Evolutionary conservation across 2,797 vertebrate genomes (phyloP).

Genomic region (Tenualosa thibaudeaui): DNA sequence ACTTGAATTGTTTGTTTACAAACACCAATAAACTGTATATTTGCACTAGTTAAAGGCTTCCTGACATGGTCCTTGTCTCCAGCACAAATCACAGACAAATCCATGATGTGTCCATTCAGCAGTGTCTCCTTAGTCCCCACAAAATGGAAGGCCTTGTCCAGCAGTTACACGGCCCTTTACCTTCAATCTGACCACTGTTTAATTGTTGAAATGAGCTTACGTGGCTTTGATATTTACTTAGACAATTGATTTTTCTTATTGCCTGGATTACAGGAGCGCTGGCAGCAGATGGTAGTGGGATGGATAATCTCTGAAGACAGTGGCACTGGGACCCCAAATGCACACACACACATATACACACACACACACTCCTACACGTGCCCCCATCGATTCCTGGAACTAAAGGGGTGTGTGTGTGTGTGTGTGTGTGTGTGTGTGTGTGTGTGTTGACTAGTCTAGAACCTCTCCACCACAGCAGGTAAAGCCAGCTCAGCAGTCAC

Average conservation of each 20-base stretch:
- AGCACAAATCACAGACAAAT: conserved; percentile 24
- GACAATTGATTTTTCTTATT: conserved; percentile 75
- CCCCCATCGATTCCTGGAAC: background rate
- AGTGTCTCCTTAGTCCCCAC: conserved; percentile 22
- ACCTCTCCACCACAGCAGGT: background rate
- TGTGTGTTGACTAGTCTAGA: background rate
- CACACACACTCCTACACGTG: background rate
- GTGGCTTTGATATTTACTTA: conserved; percentile 68
- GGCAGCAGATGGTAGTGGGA: conserved; percentile 80
- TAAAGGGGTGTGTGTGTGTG: background rate
- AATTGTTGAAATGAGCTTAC: conserved; percentile 61
- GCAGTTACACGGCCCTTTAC: conserved; percentile 50
- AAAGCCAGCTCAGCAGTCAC: background rate
- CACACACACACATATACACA: conserved; percentile 15
- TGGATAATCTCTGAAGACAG: conserved; percentile 70
- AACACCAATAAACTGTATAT: background rate
- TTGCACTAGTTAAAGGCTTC: background rate
- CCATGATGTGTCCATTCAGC: conserved; percentile 38
- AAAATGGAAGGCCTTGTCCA: conserved; percentile 51
- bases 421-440: background rate
- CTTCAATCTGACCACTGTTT: conserved; percentile 55
- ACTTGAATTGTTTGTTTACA: background rate
- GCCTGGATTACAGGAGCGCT: conserved; percentile 68
- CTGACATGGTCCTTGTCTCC: background rate
- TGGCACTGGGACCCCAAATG: conserved; percentile 35